Conservation (phyloP, 2,888 invertebrate genomes). For the Himalopsyche japonica region DNA sequence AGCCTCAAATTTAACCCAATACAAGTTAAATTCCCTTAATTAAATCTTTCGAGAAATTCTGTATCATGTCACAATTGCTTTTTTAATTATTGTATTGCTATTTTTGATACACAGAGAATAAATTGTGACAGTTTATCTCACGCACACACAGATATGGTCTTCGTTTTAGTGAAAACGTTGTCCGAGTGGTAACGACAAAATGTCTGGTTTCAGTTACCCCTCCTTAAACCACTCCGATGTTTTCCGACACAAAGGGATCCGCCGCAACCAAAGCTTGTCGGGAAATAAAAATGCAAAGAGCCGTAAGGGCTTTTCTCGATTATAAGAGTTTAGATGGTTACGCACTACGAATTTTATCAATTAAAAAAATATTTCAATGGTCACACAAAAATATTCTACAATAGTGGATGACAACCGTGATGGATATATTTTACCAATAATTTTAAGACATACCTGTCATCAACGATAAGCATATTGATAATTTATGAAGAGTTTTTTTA, state of each 20-base stretch:
- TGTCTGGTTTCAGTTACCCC: neutral
- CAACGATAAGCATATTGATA: too few species aligned
- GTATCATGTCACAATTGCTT: too few species aligned
- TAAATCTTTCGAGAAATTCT: too few species aligned
- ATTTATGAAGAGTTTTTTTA: too few species aligned
- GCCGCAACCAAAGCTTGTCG: neutral
- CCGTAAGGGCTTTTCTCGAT: neutral
- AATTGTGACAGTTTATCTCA: neutral
- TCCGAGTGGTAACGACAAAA: neutral
- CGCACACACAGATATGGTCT: neutral
- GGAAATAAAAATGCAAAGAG: neutral
- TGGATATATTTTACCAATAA: too few species aligned
- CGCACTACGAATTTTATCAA: neutral
- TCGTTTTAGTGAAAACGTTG: neutral
- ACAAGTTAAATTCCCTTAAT: too few species aligned
- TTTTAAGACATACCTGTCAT: too few species aligned
- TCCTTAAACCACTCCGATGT: neutral
- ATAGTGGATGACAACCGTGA: too few species aligned
- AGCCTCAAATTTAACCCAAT: too few species aligned
- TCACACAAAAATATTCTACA: too few species aligned
- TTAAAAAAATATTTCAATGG: too few species aligned
- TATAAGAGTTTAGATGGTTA: neutral
- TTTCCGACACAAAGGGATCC: neutral
- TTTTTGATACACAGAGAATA: neutral
- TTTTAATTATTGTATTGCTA: neutral